Evolutionary conservation across 2,888 invertebrate genomes (phyloP).

Genomic region (Baccha elongata): DNA sequence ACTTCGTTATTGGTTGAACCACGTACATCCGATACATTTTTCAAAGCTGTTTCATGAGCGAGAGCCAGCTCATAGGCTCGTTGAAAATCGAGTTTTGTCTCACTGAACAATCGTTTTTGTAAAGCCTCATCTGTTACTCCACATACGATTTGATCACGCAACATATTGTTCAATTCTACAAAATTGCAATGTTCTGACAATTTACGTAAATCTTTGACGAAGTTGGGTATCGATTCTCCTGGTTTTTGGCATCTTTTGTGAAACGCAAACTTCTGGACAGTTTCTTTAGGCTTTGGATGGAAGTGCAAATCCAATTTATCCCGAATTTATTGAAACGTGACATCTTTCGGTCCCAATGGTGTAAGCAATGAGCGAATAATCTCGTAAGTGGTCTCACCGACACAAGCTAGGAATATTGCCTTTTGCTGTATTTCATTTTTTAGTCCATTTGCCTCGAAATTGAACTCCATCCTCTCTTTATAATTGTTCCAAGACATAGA

Average conservation of each 20-base stretch:
- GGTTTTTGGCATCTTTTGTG: constrained; percentile 11
- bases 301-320: constrained; percentile 18
- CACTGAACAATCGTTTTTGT: constrained; percentile 25
- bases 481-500: not conserved
- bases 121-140: constrained; percentile 10
- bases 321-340: constrained; percentile 18
- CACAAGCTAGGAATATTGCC: constrained; percentile 27
- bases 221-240: constrained; percentile 8
- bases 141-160: constrained; percentile 27
- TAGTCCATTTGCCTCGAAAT: constrained; percentile 17
- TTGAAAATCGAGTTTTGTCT: constrained; percentile 25
- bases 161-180: constrained; percentile 34
- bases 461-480: not conserved
- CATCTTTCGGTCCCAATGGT: constrained; percentile 26
- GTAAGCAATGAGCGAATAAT: constrained; percentile 19
- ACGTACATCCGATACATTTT: constrained; percentile 1
- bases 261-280: not conserved
- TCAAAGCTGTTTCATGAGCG: constrained; percentile 11
- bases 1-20: not conserved
- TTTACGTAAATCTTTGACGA: constrained; percentile 13
- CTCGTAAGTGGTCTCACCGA: constrained; percentile 27
- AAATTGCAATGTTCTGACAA: constrained; percentile 34
- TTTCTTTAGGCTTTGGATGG: not conserved
- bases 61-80: constrained; percentile 33
- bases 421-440: constrained; percentile 3